Evolutionary conservation across 2,888 invertebrate species (phyloP).

Genomic region (Dryadula phaetusa): DNA sequence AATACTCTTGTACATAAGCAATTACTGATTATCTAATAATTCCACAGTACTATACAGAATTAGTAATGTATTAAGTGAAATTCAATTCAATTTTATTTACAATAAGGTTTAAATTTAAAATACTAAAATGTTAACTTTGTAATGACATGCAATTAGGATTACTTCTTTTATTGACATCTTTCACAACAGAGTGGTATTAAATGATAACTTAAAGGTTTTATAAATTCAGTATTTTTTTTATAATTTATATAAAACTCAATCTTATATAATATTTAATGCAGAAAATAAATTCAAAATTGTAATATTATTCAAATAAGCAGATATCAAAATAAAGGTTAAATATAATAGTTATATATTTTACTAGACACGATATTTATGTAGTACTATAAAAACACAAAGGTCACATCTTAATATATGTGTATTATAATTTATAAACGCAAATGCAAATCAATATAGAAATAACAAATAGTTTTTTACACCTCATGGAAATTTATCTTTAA

Average conservation of each 20-base stretch:
- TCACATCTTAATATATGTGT: background rate
- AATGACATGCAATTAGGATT: constrained; percentile 19
- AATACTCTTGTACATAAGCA: constrained; percentile 3
- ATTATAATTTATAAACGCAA: background rate
- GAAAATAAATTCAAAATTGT: background rate
- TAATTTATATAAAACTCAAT: background rate
- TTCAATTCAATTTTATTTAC: background rate
- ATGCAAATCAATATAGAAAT: constrained; percentile 1
- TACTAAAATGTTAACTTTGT: background rate
- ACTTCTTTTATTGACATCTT: constrained; percentile 20
- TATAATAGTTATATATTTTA: background rate
- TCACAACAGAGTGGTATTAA: constrained; percentile 10
- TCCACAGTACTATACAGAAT: background rate
- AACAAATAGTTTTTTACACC: background rate
- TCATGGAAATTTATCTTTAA: constrained; percentile 7
- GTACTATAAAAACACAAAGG: background rate
- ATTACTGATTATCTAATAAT: constrained; percentile 14
- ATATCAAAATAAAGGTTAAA: background rate
- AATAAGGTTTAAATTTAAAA: constrained; percentile 12
- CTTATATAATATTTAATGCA: background rate
- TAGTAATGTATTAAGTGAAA: background rate
- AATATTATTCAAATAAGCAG: background rate
- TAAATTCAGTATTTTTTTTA: background rate
- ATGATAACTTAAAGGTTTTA: background rate
- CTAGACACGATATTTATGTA: background rate